These are phyloP conservation scores for Odobenus rosmarus DNA, from an alignment of 2,113 vertebrate genomes.

Conservation along the genomic window DNA sequence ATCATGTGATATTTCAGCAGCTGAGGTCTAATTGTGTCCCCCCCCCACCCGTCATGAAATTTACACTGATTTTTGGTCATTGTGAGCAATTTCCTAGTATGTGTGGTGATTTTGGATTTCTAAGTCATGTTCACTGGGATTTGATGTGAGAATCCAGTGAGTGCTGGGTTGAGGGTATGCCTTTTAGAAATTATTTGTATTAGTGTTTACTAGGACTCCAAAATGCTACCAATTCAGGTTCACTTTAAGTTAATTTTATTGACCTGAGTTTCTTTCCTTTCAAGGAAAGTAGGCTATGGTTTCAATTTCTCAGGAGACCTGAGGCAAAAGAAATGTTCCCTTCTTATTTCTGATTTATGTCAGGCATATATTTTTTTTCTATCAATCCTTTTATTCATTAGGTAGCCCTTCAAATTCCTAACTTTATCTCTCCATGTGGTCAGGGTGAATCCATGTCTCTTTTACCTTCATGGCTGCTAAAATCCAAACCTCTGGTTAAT, in stretches of 20 bases:
- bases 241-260: neutral
- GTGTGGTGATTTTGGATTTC: neutral
- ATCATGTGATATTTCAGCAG: neutral
- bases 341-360: neutral
- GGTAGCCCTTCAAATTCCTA: neutral
- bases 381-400: neutral
- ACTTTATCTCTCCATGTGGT: neutral
- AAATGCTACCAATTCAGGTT: neutral
- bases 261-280: neutral
- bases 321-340: neutral
- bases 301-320: neutral
- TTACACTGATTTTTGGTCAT: neutral
- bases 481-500: neutral
- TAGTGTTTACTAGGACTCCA: neutral
- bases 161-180: neutral
- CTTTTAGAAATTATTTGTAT: neutral
- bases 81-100: neutral
- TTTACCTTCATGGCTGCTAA: neutral
- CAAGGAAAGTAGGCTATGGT: neutral
- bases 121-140: neutral
- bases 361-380: neutral
- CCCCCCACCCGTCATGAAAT: neutral
- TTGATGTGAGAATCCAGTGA: neutral
- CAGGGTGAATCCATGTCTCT: neutral
- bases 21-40: neutral